Evolutionary conservation across 2,797 vertebrate genomes (phyloP).

Genomic region (Orestias chungarensis): DNA sequence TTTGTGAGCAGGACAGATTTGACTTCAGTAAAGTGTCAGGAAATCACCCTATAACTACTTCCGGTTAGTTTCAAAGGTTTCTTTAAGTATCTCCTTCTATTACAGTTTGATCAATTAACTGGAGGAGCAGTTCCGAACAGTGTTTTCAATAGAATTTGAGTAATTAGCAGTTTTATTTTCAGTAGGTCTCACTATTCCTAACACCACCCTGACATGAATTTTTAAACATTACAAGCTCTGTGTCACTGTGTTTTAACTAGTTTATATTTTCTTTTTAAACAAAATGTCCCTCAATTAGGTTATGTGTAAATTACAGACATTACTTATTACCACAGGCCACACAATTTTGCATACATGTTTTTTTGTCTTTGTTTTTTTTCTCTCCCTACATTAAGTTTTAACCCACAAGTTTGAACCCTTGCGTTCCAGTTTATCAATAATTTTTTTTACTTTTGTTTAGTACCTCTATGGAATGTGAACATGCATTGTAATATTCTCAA

Average conservation of each 20-base stretch:
- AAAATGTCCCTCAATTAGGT: background rate
- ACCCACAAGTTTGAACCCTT: background rate
- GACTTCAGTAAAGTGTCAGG: background rate
- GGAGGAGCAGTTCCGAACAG: background rate
- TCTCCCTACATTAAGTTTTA: background rate
- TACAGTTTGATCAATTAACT: background rate
- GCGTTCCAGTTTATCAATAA: background rate
- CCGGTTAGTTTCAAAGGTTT: conserved; percentile 16
- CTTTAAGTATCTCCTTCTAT: background rate
- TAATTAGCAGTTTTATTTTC: no score
- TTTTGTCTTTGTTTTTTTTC: no score
- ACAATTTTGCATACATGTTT: background rate
- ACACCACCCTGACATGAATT: no score
- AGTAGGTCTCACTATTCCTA: no score
- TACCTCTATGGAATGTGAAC: background rate
- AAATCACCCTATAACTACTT: conserved; percentile 1
- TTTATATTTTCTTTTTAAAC: no score
- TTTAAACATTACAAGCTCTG: no score
- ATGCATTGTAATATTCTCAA: background rate
- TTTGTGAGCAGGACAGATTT: conserved; percentile 50
- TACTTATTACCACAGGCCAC: no score
- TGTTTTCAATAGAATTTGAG: background rate
- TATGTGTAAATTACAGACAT: background rate
- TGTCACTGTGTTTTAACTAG: no score
- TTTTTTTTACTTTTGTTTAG: background rate